Conservation (phyloP, 2,888 invertebrate genomes). For the Taphrorychus bicolor region DNA sequence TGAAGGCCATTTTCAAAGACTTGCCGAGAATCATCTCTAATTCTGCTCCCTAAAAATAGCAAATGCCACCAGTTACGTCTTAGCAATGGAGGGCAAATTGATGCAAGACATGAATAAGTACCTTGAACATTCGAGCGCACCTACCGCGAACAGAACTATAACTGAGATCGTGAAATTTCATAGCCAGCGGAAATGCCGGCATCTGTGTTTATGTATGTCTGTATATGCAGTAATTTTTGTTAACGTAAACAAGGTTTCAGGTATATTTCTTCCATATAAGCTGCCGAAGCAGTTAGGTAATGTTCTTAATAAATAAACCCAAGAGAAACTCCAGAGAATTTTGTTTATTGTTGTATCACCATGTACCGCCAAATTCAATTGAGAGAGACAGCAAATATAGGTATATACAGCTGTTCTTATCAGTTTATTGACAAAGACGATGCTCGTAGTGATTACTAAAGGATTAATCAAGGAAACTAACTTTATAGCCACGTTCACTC, state of each 20-base stretch:
- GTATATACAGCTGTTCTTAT: too few relatives aligned
- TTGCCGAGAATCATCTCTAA: conserved; percentile 33
- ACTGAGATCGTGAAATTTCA: conserved; percentile 6
- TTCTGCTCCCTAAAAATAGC: conserved; percentile 24
- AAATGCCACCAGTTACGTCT: too few relatives aligned
- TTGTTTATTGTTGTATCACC: not conserved
- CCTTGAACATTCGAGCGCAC: not conserved
- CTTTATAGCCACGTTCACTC: too few relatives aligned
- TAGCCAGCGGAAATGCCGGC: conserved; percentile 9
- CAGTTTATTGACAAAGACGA: not conserved
- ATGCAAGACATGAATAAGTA: too few relatives aligned
- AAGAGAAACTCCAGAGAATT: not conserved
- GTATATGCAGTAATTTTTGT: conserved; percentile 5
- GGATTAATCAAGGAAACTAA: too few relatives aligned
- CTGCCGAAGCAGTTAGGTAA: not conserved
- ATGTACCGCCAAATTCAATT: too few relatives aligned
- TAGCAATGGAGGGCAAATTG: too few relatives aligned
- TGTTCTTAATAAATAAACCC: not conserved
- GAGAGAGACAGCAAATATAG: too few relatives aligned
- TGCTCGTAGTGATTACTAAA: too few relatives aligned
- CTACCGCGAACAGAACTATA: not conserved
- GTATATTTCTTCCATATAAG: not conserved
- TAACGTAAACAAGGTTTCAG: conserved; percentile 11
- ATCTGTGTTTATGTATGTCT: conserved; percentile 19
- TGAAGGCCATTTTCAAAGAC: conserved; percentile 34